A percentile compares a stretch with the other conserved stretches of the same genome.
Evolutionary conservation across 2,888 invertebrate species (phyloP).

Genomic region (Odontothrips loti): DNA sequence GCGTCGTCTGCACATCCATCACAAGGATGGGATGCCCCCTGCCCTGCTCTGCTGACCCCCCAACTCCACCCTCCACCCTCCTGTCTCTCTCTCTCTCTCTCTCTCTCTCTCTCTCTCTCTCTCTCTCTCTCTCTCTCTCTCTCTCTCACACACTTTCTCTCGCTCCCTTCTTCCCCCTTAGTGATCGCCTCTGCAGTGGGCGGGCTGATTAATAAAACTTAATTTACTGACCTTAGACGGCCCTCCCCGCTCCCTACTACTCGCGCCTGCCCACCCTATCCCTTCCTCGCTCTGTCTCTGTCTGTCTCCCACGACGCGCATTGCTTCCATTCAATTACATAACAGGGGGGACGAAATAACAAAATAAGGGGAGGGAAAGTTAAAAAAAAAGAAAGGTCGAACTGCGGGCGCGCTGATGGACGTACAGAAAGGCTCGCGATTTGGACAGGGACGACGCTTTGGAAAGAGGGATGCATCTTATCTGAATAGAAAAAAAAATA

Average conservation of each 20-base stretch:
- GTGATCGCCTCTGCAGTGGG: background rate
- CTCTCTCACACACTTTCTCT: slow-evolving; percentile 2
- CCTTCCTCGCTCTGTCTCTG: background rate
- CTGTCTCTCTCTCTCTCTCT: background rate
- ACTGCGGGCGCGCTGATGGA: background rate
- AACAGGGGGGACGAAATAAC: background rate
- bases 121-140: slow-evolving; percentile 17
- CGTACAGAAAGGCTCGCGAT: background rate
- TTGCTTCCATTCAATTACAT: slow-evolving; percentile 22
- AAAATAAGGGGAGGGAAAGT: background rate
- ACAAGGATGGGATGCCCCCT: background rate
- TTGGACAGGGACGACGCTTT: background rate
- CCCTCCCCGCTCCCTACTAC: background rate
- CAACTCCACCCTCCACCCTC: no score
- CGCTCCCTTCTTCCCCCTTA: background rate
- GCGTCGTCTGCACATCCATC: no score
- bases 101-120: background rate
- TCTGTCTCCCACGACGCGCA: background rate
- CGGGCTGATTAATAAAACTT: slow-evolving; percentile 25
- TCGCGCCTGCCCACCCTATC: background rate
- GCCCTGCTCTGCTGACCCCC: background rate
- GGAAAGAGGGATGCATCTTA: no score
- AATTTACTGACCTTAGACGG: slow-evolving; percentile 3
- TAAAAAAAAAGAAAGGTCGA: background rate
- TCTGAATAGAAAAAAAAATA: background rate